Percentiles rank a stretch among this genome's conserved stretches.
Evolutionary conservation across 2,113 vertebrate species (phyloP).

Genomic region (Rhegmatorhina hoffmannsi): DNA sequence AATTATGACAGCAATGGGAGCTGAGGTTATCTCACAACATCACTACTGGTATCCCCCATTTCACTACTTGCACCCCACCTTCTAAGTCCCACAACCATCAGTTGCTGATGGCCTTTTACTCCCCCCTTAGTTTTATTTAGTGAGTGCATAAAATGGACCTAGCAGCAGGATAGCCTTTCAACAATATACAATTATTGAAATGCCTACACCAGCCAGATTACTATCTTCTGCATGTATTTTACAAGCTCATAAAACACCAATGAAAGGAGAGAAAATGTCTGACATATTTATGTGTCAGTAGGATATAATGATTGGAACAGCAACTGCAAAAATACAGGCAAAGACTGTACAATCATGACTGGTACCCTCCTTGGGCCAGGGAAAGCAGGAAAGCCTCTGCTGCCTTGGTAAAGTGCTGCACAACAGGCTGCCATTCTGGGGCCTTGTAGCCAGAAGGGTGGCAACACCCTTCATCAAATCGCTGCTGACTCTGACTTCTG

Average conservation of each 20-base stretch:
- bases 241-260: neutral
- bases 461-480: neutral
- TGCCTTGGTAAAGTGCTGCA: neutral
- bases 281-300: neutral
- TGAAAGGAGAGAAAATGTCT: neutral
- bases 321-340: neutral
- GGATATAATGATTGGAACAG: neutral
- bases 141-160: neutral
- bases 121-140: neutral
- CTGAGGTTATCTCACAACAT: neutral
- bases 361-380: rapidly evolving
- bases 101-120: neutral
- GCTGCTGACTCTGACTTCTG: neutral
- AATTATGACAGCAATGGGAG: neutral
- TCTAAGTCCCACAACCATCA: neutral
- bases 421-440: neutral
- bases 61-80: neutral
- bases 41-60: neutral
- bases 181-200: constrained; percentile 13
- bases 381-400: neutral
- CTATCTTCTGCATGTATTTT: neutral
- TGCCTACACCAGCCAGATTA: neutral
- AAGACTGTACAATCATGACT: neutral
- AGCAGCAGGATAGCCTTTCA: neutral
- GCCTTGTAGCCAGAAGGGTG: neutral